These are phyloP conservation scores for Calonectris borealis DNA, from an alignment of 2,113 vertebrate genomes.

Conservation along the genomic window DNA sequence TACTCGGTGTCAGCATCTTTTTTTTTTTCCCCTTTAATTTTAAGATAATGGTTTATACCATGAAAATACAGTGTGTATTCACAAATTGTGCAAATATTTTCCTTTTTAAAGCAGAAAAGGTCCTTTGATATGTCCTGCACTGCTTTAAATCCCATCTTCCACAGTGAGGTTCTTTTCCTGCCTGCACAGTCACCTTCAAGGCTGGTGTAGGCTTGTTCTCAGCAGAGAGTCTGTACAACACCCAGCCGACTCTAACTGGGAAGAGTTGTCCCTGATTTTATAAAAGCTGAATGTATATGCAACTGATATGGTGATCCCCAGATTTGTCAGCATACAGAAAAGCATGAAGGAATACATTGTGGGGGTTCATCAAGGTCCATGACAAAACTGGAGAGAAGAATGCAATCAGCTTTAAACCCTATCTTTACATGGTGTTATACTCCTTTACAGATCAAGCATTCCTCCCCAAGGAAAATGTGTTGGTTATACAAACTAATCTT, in stretches of 20 bases:
- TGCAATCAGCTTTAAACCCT: neutral
- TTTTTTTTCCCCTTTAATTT: neutral
- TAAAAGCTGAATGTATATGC: neutral
- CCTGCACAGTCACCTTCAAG: neutral
- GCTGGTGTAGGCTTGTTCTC: neutral
- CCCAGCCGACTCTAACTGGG: neutral
- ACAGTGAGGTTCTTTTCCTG: neutral
- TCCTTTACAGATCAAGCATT: neutral
- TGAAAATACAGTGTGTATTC: neutral
- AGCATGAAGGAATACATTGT: neutral
- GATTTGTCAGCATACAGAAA: neutral
- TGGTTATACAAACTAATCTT: neutral
- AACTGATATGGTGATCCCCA: neutral
- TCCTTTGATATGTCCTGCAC: neutral
- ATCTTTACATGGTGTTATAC: neutral
- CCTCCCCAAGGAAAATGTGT: neutral
- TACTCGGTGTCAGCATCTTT: neutral
- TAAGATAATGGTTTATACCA: neutral
- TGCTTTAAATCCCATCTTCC: neutral
- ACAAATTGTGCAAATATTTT: neutral
- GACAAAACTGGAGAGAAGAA: neutral
- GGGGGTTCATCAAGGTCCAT: neutral
- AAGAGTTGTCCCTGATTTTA: neutral
- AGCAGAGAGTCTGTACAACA: neutral
- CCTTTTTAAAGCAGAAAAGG: neutral